A percentile compares a stretch with the other conserved stretches of the same genome.
Conservation (phyloP, 2,888 invertebrate species). For the Callyntrura guangdongensis region DNA sequence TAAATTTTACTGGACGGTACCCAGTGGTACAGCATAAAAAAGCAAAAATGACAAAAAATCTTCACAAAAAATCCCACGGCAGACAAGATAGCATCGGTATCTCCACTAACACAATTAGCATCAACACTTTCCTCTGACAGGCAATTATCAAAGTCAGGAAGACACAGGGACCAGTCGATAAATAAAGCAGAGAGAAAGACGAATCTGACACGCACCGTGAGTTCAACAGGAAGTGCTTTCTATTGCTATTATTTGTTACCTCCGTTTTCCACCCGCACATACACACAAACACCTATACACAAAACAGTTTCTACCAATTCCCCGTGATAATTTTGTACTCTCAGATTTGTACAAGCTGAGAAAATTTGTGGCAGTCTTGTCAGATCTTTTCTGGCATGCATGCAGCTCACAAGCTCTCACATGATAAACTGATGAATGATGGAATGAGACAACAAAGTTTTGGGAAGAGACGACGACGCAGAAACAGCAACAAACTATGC, state of each 20-base stretch:
- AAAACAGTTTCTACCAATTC: neutral
- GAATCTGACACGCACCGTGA: conserved; percentile 12
- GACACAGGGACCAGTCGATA: neutral
- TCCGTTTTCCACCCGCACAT: too few relatives aligned
- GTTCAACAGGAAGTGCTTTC: too few relatives aligned
- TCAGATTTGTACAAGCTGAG: neutral
- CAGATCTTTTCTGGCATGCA: conserved; percentile 40
- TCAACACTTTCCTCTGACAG: neutral
- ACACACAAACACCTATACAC: too few relatives aligned
- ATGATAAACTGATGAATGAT: conserved; percentile 76
- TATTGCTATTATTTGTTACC: too few relatives aligned
- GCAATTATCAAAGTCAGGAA: neutral
- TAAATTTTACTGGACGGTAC: neutral
- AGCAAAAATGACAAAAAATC: neutral
- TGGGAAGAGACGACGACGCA: conserved; percentile 18
- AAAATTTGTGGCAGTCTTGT: neutral
- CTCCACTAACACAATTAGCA: neutral
- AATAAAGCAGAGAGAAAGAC: neutral
- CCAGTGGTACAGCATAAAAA: neutral
- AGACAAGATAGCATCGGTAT: neutral
- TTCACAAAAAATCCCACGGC: neutral
- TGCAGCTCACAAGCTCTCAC: conserved; percentile 54
- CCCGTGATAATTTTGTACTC: neutral
- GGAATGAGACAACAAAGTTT: conserved; percentile 74
- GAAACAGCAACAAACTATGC: neutral